Conservation (phyloP, 2,888 invertebrate species). For the Drosophila putrida region DNA sequence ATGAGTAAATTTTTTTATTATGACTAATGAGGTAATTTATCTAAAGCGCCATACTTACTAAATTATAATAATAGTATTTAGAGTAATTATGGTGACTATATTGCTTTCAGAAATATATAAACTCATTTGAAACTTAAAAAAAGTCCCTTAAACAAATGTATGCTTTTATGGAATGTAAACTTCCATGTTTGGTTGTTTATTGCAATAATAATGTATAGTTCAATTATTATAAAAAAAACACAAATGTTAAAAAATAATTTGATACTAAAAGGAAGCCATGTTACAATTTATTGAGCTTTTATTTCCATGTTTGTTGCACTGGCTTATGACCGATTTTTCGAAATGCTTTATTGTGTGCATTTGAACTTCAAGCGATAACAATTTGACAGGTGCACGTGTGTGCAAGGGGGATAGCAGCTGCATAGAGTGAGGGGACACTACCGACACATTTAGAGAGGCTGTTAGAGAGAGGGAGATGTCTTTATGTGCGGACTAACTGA, state of each 20-base stretch:
- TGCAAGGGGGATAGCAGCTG: slow-evolving; percentile 16
- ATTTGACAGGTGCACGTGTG: slow-evolving; percentile 46
- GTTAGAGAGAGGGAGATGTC: slow-evolving; percentile 6
- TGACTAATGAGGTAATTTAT: too few species aligned
- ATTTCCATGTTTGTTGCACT: not conserved
- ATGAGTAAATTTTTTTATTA: too few species aligned
- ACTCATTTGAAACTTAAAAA: too few species aligned
- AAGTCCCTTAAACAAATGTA: too few species aligned
- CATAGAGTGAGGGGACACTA: not conserved
- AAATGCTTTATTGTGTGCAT: slow-evolving; percentile 1
- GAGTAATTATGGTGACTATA: too few species aligned
- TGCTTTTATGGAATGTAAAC: too few species aligned
- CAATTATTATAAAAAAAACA: not conserved
- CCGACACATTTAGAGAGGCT: not conserved
- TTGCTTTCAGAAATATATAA: too few species aligned
- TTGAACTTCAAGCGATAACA: slow-evolving; percentile 24
- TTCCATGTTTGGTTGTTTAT: too few species aligned
- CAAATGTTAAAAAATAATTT: not conserved
- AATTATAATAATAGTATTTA: too few species aligned
- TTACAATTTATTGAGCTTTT: not conserved
- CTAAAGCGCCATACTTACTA: too few species aligned
- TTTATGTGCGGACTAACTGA: slow-evolving; percentile 34
- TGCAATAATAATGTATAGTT: too few species aligned
- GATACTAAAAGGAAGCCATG: not conserved
- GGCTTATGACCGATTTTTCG: not conserved